Base-by-base conservation (phyloP, 2,888 invertebrate species). In the Calephelis perditalis region DNA sequence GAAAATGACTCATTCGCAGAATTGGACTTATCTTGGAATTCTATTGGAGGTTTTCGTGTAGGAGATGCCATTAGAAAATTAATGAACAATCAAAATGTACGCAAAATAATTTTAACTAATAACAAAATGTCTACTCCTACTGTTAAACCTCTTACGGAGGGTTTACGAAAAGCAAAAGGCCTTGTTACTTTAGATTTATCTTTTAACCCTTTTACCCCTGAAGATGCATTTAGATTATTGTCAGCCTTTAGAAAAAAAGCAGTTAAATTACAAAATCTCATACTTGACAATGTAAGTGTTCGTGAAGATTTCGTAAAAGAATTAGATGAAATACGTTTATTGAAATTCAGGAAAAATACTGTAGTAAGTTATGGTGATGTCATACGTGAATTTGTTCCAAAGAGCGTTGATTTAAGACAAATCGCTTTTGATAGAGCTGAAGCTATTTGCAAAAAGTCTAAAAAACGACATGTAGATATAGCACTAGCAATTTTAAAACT, bases 161-260 rank as follows among this genome's bases (percentile, higher is more conserved):
- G 65, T 62, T 63, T 82, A 49, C 5, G 43, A 0, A 67, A 63
- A 5, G 72, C 73, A 2, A 68, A 65, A n/a, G 69, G 68, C 15
- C 62, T 82, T 1, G 55, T 61, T 3, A 74, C 73, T 2, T 63
- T 82, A 58, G 70, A 82, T 62, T 59, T 84, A 11, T 84, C 84
- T 0, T 69, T 64, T 60, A 84, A 84, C 63, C 77, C 78, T 6
- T 61, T 84, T 5, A 62, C 64, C 5, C 73, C 76, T 2, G 36
- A 60, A 1, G 79, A 79, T 55, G 81, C 81, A 0, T 56, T 73
- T 3, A 36, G 58, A 1, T 55, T 82, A 9, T 62, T 84, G 0
- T 54, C 44, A 5, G 67, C 63, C 7, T 64, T 81, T 67, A 70
- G 63, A 56, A n/a, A 65, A 0, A 56, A 63, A 3, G 57, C 37